These are phyloP conservation scores for Thamnophis elegans DNA, from an alignment of 2,797 vertebrate genomes.

Conservation along the genomic window DNA sequence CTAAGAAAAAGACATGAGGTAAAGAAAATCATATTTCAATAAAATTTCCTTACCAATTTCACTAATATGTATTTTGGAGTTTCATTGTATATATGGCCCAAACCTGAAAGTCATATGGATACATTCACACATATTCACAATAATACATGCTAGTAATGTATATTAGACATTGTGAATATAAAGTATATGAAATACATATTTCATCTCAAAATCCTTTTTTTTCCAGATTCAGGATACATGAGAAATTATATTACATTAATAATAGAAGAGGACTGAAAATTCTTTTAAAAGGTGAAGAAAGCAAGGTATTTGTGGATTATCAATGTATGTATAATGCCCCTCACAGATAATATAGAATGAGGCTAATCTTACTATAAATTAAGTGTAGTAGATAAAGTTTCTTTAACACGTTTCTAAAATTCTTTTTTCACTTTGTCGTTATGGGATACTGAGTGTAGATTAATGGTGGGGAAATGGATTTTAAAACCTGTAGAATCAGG, in stretches of 20 bases:
- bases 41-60: background rate
- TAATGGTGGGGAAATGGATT: too few relatives aligned
- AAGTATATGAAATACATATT: background rate
- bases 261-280: background rate
- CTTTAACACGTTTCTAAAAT: background rate
- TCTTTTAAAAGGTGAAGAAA: background rate
- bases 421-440: too few relatives aligned
- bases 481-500: too few relatives aligned
- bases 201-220: background rate
- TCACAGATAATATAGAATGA: background rate
- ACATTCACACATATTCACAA: background rate
- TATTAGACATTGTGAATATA: rapidly evolving
- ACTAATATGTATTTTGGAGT: background rate
- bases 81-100: background rate
- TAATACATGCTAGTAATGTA: background rate
- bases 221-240: background rate
- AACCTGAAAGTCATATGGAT: background rate
- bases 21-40: background rate
- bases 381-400: background rate
- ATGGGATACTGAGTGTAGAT: too few relatives aligned
- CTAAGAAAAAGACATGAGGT: background rate
- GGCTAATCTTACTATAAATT: background rate
- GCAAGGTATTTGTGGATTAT: background rate
- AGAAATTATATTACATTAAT: background rate
- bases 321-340: background rate